These are phyloP conservation scores for Myiozetetes cayanensis DNA, from an alignment of 2,113 vertebrate genomes.

Conservation along the genomic window DNA sequence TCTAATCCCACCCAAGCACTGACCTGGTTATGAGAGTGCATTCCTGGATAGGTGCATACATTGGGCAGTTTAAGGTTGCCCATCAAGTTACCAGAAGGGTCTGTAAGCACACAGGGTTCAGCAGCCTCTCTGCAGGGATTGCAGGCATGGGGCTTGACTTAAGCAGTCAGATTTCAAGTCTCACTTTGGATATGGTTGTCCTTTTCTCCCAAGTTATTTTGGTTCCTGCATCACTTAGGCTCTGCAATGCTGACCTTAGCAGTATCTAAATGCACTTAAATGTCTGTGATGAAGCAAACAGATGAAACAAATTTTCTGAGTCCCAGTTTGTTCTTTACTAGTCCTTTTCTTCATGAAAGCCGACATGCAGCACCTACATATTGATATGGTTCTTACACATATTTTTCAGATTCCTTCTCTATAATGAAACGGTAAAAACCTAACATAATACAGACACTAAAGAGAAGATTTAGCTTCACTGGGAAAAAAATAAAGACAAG, in stretches of 20 bases:
- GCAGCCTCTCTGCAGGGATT: fast-evolving
- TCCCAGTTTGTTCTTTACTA: not conserved
- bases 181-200: not conserved
- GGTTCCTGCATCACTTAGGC: not conserved
- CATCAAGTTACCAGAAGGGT: not conserved
- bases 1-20: not conserved
- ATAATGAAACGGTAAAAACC: not conserved
- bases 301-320: not conserved
- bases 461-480: not conserved
- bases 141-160: not conserved
- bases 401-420: not conserved
- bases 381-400: not conserved
- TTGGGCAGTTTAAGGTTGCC: not conserved
- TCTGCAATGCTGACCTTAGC: not conserved
- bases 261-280: not conserved
- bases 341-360: not conserved
- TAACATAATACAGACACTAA: not conserved
- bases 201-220: not conserved
- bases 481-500: not conserved
- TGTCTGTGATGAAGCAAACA: not conserved
- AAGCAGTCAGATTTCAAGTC: not conserved
- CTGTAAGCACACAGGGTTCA: fast-evolving
- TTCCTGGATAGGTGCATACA: not conserved
- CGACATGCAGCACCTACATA: not conserved
- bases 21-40: fast-evolving